Evolutionary conservation across 2,113 vertebrate species (phyloP), one percentile per base, ranked within the genome.

Genomic region (Ranitomeya variabilis): DNA sequence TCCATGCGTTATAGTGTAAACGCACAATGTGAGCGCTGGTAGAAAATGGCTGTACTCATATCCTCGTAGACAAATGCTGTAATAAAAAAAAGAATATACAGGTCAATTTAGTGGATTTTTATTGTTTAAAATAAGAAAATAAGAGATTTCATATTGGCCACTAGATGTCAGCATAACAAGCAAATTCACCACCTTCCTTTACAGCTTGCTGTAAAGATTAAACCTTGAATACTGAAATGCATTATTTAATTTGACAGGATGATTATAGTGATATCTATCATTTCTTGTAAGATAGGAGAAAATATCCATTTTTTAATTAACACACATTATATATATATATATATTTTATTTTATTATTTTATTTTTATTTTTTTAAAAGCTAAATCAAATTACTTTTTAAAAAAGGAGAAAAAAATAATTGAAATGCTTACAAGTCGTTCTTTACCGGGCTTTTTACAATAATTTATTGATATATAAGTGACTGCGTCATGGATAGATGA

Each of bases 401-500:
- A 64, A 64, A n/a, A n/a, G n/a, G n/a, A 13, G 18, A 2, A 64
- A 8, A 8, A 37, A 5, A 11, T 16, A 1, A 73, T 8, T 14
- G 12, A 74, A 74, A 76, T 10, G 21, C 73, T 76, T 76, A 76
- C 73, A 52, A 7, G 7, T 76, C 4, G 9, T 19, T 76, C 73
- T 52, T 76, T 11, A 1, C 1, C 16, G 9, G 31, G 18, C 9
- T 76, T 52, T 2, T 51, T 52, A 52, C 8, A 4, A 52, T 37
- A 14, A 18, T 19, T 10, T 26, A 3, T 60, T 45, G 31, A 92
- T 82, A 91, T 94, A 92, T 93, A 83, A 60, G 94, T 90, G 67
- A 96, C 93, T 0, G 95, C 95, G 1, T 96, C 94, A 10, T 96
- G 95, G 45, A 96, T 54, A 0, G 93, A 91, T 66, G 92, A 90